These are phyloP conservation scores for Maniola hyperantus DNA, from an alignment of 2,888 invertebrate genomes.

Conservation along the genomic window DNA sequence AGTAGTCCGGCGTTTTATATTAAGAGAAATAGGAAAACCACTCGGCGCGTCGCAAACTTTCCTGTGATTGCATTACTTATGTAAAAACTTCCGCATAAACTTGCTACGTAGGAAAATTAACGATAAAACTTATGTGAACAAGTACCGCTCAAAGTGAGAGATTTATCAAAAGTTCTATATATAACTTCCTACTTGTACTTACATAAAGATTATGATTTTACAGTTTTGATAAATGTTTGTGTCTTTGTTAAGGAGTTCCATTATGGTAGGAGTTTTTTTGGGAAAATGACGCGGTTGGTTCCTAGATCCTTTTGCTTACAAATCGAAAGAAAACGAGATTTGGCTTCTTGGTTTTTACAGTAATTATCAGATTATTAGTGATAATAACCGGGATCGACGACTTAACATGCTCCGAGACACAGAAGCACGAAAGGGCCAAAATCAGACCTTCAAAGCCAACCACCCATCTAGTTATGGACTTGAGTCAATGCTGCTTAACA, in stretches of 20 bases:
- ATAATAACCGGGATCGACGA: too few relatives aligned
- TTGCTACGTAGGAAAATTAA: slow-evolving; percentile 36
- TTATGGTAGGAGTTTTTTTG: too few relatives aligned
- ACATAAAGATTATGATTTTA: not conserved
- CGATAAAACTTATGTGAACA: slow-evolving; percentile 37
- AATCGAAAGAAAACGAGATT: too few relatives aligned
- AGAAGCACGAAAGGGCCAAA: too few relatives aligned
- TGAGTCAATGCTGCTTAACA: too few relatives aligned
- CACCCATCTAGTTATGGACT: too few relatives aligned
- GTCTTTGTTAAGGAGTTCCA: not conserved
- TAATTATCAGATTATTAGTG: too few relatives aligned
- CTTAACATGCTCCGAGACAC: too few relatives aligned
- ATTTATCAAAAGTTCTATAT: slow-evolving; percentile 29
- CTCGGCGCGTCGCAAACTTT: slow-evolving; percentile 34
- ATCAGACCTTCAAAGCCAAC: too few relatives aligned
- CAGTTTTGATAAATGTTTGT: not conserved
- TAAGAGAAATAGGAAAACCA: slow-evolving; percentile 33
- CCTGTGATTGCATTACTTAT: slow-evolving; percentile 38
- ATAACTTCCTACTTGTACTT: not conserved
- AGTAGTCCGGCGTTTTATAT: slow-evolving; percentile 24
- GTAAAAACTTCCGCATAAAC: slow-evolving; percentile 34
- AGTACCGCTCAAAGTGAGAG: slow-evolving; percentile 25
- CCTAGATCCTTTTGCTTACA: too few relatives aligned
- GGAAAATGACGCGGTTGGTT: too few relatives aligned
- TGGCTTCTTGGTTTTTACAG: too few relatives aligned